These are phyloP conservation scores for Thermophis baileyi DNA, from an alignment of 2,113 vertebrate genomes.

Conservation along the genomic window DNA sequence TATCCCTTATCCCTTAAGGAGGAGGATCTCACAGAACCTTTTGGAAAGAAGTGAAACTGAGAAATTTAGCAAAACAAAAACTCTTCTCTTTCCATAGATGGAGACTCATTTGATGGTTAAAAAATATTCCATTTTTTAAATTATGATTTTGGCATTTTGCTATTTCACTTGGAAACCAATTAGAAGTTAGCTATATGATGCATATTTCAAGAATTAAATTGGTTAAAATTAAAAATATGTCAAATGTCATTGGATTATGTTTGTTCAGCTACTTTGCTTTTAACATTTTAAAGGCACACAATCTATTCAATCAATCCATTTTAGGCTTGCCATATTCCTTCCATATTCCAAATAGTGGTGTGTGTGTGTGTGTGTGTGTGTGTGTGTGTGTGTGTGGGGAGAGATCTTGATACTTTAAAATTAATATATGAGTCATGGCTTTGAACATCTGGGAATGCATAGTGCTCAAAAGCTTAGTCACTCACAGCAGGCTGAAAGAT, in stretches of 20 bases:
- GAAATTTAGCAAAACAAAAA: background rate
- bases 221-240: too few species aligned
- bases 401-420: background rate
- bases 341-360: background rate
- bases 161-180: background rate
- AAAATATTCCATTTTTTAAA: background rate
- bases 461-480: conserved; percentile 9
- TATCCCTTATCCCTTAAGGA: background rate
- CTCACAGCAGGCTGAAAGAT: conserved; percentile 1
- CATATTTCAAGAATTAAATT: background rate
- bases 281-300: background rate
- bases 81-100: background rate
- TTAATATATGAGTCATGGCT: conserved; percentile 12
- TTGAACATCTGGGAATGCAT: conserved; percentile 23
- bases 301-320: background rate
- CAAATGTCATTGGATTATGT: background rate
- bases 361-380: too few species aligned
- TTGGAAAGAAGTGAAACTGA: background rate
- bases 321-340: background rate
- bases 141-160: background rate
- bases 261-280: background rate
- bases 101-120: background rate
- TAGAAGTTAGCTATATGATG: background rate
- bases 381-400: too few species aligned
- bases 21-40: background rate